Evolutionary conservation across 1,140 invertebrate species (phyloP), one percentile per base, ranked within the genome.

Genomic region (Brachionus koreanus): DNA sequence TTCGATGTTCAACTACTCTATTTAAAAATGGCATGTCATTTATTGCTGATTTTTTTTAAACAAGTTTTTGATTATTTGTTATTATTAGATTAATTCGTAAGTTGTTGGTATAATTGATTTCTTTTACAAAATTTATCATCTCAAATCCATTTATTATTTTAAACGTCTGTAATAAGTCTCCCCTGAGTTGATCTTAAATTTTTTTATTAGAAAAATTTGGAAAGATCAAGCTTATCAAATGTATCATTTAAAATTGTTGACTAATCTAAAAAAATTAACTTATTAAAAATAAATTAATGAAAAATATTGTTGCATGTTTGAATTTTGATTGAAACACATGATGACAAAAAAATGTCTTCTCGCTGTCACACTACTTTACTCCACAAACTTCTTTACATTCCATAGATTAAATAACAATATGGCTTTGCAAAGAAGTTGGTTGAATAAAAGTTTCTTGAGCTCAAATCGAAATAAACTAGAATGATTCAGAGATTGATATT

Each of bases 361-460:
- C 37, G 35, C 16, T 19, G 65, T 16, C 37, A 39, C 7, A 69
- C 33, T 6, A 69, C 65, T 39, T 39, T 69, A 69, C 65, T 69
- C 65, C 65, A 69, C 65, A 69, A 69, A 69, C 65, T 69, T 69
- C 65, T 69, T 69, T 69, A 69, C 65, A 69, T 69, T 69, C 65
- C 65, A 69, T 69, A 69, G 35, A 69, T 39, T 39, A 69, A 33
- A 1, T 69, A 16, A 69, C 65, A 39, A 69, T 69, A 69, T 69
- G 65, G 65, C 35, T 19, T 37, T 37, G 65, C 65, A 69, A 69
- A 69, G 65, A 69, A 69, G 65, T 69, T 69, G 65, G 65, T 69
- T 23, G 65, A 69, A 69, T 69, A 19, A 39, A 39, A 69, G 65
- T 69, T 69, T 16, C n/a, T 69, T 37, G 33, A 5, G 29, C 19